Evolutionary conservation across 2,888 invertebrate genomes (phyloP), one percentile per base, ranked within the genome.

Genomic region (Hydropsyche betteni): DNA sequence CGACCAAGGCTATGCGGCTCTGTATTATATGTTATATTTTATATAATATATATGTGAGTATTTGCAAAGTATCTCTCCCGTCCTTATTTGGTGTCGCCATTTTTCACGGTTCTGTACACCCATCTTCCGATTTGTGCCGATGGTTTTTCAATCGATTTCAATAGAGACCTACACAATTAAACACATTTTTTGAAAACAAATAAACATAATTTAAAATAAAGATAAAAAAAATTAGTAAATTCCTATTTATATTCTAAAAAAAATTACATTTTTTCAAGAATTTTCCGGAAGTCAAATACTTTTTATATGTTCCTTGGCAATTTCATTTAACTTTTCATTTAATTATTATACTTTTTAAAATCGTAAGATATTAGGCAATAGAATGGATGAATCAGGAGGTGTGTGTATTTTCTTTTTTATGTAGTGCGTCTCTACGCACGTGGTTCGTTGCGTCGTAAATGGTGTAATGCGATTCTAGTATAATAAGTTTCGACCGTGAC

Each of bases 81-180:
- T 72, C 77, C 77, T 68, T 75, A 75, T 77, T 75, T 77, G 74
- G 77, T 74, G 69, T 68, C 69, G 69, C 68, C 58, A 74, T 69
- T 74, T 69, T 74, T 74, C 58, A 69, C 36, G 64, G 4, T 64
- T 55, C 55, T n/a, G 44, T 44, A 8, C 44, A 10, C 44, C 44
- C 44, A 10, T 44, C 44, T 44, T 44, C 10, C 44, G 6, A 44
- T 44, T 68, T 68, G 6, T 68, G n/a, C 68, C n/a, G n/a, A 68
- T 6, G 10, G 2, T 68, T 68, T 68, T 12, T 24, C 8, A 5
- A 7, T 1, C 10, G 7, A 68, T 68, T 68, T 68, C 33, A 5
- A 1, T 8, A 8, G 6, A 10, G 44, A 10, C 44, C 44, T 6
- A 44, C 10, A 8, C 10, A 44, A 8, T 44, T 10, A 10, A 44